Evolutionary conservation across 2,113 vertebrate species (phyloP).

Genomic region (Coptodon rendalli): DNA sequence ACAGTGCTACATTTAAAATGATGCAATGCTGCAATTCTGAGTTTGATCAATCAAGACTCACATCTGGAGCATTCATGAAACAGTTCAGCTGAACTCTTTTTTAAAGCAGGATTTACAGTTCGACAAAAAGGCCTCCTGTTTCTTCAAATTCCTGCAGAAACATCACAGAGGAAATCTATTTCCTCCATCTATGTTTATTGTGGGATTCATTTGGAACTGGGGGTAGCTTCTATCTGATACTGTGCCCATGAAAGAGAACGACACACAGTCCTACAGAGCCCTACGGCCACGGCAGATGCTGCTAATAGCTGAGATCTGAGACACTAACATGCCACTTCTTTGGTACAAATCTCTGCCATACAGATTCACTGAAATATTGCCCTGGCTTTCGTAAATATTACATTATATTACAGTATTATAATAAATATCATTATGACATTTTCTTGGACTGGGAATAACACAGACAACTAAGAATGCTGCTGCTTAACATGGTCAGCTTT

Average conservation of each 20-base stretch:
- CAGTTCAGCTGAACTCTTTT: background rate
- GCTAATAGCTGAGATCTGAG: constrained; percentile 15
- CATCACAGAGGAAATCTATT: background rate
- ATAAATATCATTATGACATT: background rate
- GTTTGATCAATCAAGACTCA: background rate
- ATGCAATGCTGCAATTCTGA: background rate
- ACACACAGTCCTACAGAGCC: background rate
- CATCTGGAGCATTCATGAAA: background rate
- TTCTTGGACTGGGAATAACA: background rate
- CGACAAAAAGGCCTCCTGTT: background rate
- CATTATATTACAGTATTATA: background rate
- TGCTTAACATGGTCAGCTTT: background rate
- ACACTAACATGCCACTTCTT: background rate
- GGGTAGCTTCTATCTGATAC: background rate
- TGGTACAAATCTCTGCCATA: background rate
- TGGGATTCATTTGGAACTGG: background rate
- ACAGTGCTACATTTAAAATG: background rate
- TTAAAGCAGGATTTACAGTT: background rate
- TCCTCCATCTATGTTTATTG: background rate
- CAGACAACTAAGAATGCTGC: background rate
- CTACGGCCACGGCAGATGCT: background rate
- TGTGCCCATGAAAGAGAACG: background rate
- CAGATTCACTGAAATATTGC: background rate
- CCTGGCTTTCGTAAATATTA: background rate
- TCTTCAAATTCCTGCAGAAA: background rate